Evolutionary conservation across 1,140 invertebrate genomes (phyloP).

Genomic region (Drosophila persimilis): DNA sequence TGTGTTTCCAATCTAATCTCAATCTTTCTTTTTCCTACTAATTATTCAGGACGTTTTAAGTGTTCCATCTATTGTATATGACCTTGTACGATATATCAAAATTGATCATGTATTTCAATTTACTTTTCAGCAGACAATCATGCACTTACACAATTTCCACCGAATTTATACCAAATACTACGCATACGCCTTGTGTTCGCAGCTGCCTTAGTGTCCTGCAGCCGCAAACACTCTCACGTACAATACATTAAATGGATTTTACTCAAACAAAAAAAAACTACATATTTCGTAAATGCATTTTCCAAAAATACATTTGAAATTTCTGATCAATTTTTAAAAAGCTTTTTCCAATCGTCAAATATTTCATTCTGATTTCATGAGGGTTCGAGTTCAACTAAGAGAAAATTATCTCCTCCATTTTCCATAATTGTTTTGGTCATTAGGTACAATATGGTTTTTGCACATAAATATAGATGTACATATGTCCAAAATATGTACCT

Average conservation of each 20-base stretch:
- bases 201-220: constrained; percentile 1
- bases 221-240: not conserved
- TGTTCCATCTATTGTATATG: too few species aligned
- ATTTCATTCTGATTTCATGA: constrained; percentile 20
- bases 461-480: not conserved
- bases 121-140: not conserved
- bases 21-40: too few species aligned
- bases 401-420: constrained; percentile 12
- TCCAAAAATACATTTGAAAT: constrained; percentile 2
- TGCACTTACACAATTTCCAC: not conserved
- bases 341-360: not conserved
- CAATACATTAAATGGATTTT: constrained; percentile 3
- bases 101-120: too few species aligned
- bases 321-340: not conserved
- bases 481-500: constrained; percentile 1
- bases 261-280: not conserved
- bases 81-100: too few species aligned
- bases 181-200: constrained; percentile 45
- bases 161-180: constrained; percentile 25
- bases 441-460: constrained; percentile 32
- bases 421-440: constrained; percentile 58
- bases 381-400: constrained; percentile 10
- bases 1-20: too few species aligned
- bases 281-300: constrained; percentile 1
- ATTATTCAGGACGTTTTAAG: too few species aligned